Conservation (phyloP, 2,113 vertebrate species). For the Climacteris rufus region DNA sequence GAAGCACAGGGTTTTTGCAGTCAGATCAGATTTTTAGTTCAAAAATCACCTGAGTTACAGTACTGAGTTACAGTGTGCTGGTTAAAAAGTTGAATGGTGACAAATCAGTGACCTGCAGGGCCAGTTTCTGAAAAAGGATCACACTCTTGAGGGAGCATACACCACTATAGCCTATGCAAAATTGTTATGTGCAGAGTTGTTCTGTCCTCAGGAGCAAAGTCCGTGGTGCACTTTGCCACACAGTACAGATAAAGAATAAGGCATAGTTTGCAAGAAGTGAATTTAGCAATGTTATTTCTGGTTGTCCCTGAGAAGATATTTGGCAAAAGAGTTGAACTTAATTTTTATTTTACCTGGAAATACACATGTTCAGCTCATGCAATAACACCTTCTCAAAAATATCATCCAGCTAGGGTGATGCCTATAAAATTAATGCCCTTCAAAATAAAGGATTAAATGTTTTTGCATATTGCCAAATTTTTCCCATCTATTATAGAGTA, state of each 20-base stretch:
- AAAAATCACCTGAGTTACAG: background rate
- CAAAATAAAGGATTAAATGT: background rate
- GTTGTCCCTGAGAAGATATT: background rate
- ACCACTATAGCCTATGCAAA: background rate
- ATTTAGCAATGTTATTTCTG: background rate
- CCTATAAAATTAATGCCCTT: background rate
- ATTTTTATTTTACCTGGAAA: background rate
- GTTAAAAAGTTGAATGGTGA: background rate
- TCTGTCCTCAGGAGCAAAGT: rapidly evolving
- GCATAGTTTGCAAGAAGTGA: background rate
- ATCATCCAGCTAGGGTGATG: background rate
- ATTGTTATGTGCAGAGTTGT: background rate
- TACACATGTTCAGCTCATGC: background rate
- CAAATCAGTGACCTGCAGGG: background rate
- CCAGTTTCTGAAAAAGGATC: background rate
- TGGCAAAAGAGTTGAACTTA: background rate
- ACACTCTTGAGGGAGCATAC: background rate
- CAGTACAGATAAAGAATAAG: background rate
- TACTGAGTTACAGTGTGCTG: background rate
- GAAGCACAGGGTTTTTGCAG: background rate
- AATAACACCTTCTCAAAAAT: background rate
- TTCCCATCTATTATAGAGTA: background rate
- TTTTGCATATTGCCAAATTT: background rate
- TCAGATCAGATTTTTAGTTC: background rate
- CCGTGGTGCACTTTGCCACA: background rate